phyloP scores from a whole-genome alignment of 2,797 vertebrate species.

The Holocentrus rufus region DNA sequence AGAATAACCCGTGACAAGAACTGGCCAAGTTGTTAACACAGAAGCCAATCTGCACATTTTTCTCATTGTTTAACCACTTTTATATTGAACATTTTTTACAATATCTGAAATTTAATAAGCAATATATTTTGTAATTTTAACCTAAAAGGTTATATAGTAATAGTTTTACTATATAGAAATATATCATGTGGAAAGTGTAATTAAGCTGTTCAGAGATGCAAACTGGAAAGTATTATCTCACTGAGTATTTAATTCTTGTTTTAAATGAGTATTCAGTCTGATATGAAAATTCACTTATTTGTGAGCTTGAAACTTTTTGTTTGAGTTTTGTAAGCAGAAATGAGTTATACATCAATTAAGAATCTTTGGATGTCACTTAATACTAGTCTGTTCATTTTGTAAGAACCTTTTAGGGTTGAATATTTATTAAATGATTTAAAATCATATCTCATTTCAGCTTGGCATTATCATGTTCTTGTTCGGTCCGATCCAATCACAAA shows the following conservation, averaged over 20 bases:
- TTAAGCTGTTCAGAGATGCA: constrained; percentile 26
- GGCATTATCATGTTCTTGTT: too few relatives aligned
- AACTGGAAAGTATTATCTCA: constrained; percentile 71
- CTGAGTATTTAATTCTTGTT: constrained; percentile 31
- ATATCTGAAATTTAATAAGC: constrained; percentile 56
- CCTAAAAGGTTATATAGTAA: constrained; percentile 13
- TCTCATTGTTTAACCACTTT: constrained; percentile 50
- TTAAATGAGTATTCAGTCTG: not conserved
- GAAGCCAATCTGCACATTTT: constrained; percentile 51
- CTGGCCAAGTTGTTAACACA: constrained; percentile 1
- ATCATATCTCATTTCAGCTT: too few relatives aligned
- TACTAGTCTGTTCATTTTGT: too few relatives aligned
- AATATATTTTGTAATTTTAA: constrained; percentile 52
- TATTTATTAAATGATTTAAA: too few relatives aligned
- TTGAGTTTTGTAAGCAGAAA: too few relatives aligned
- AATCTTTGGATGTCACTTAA: too few relatives aligned
- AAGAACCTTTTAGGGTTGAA: too few relatives aligned
- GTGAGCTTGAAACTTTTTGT: too few relatives aligned
- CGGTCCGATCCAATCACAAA: too few relatives aligned
- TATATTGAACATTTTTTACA: constrained; percentile 38
- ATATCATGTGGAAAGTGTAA: constrained; percentile 20
- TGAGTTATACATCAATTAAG: too few relatives aligned
- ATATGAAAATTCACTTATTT: not conserved
- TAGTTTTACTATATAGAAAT: constrained; percentile 8
- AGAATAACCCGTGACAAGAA: constrained; percentile 39